Percentiles rank a stretch among this genome's conserved stretches.
phyloP scores from a whole-genome alignment of 2,888 invertebrate species.

The Myopa tessellatipennis region DNA sequence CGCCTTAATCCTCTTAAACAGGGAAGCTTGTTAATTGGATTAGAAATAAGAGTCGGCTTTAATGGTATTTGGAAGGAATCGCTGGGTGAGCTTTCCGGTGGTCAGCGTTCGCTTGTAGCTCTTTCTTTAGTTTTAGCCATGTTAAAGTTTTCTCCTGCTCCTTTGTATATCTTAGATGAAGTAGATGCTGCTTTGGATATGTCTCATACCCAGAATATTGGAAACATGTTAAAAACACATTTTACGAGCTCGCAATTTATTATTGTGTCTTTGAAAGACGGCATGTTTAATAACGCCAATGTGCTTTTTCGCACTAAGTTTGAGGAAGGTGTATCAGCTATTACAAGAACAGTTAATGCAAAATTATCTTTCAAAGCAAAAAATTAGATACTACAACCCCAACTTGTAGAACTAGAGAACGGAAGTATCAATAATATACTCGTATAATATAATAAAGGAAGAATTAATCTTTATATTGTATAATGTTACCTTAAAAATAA shows the following conservation, averaged over 20 bases:
- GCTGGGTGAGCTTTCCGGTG: slow-evolving; percentile 94
- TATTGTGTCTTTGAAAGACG: slow-evolving; percentile 97
- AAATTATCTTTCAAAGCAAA: slow-evolving; percentile 40
- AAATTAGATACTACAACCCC: slow-evolving; percentile 22
- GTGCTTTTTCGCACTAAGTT: slow-evolving; percentile 95
- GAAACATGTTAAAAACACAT: slow-evolving; percentile 90
- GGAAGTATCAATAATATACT: background rate
- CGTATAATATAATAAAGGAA: too few relatives aligned
- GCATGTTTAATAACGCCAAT: slow-evolving; percentile 99
- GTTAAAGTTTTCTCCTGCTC: slow-evolving; percentile 97
- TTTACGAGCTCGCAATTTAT: slow-evolving; percentile 95
- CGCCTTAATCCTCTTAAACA: slow-evolving; percentile 76
- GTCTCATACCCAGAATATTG: slow-evolving; percentile 98
- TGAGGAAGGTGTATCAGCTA: slow-evolving; percentile 93
- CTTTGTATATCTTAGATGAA: slow-evolving; percentile 98
- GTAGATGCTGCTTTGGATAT: slow-evolving; percentile 98
- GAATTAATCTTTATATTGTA: too few relatives aligned
- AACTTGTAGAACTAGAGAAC: background rate
- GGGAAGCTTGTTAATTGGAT: slow-evolving; percentile 75
- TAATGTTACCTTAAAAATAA: too few relatives aligned
- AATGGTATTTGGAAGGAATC: slow-evolving; percentile 96
- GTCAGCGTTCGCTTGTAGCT: slow-evolving; percentile 95
- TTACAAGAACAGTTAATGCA: slow-evolving; percentile 74
- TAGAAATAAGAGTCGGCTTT: slow-evolving; percentile 93
- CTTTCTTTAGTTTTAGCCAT: slow-evolving; percentile 95